Percentiles rank a stretch among this genome's conserved stretches.
phyloP scores from a whole-genome alignment of 2,888 invertebrate genomes.

The Drosophila barbarae region DNA sequence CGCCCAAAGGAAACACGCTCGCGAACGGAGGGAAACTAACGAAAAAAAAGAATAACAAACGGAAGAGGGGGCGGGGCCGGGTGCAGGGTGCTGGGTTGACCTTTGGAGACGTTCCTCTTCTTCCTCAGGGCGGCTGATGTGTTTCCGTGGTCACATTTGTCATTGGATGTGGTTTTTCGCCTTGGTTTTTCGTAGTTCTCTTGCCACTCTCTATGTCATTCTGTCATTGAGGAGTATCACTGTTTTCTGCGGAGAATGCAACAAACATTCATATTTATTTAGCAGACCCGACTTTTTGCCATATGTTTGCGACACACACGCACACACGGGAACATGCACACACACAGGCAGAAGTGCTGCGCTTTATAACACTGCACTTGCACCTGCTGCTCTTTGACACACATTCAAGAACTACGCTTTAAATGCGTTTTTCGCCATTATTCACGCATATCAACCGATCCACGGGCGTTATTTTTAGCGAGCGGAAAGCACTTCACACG shows the following conservation, averaged over 20 bases:
- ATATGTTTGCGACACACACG: constrained; percentile 58
- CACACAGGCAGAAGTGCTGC: constrained; percentile 20
- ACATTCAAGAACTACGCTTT: constrained; percentile 60
- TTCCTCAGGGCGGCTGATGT: constrained; percentile 52
- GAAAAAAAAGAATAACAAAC: constrained; percentile 46
- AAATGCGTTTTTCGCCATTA: constrained; percentile 48
- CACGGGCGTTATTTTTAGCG: constrained; percentile 30
- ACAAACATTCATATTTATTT: constrained; percentile 29
- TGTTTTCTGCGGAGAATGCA: constrained; percentile 57
- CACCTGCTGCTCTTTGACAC: constrained; percentile 66
- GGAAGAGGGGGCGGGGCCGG: constrained; percentile 9
- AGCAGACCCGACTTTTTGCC: constrained; percentile 38
- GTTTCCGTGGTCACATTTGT: constrained; percentile 61
- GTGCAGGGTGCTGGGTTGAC: constrained; percentile 11
- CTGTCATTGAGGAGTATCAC: constrained; percentile 28
- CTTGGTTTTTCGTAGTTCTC: constrained; percentile 8
- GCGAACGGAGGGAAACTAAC: constrained; percentile 47
- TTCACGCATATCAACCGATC: constrained; percentile 38
- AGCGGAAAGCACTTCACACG: constrained; percentile 19
- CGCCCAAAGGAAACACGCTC: constrained; percentile 62
- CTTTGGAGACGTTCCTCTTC: constrained; percentile 32
- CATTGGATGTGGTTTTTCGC: constrained; percentile 39
- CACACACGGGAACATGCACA: constrained; percentile 29
- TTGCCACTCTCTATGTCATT: constrained; percentile 13
- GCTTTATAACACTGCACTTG: constrained; percentile 64